A percentile compares a stretch with the other conserved stretches of the same genome.
Conservation (phyloP, 2,888 invertebrate genomes). For the Aelia acuminata region DNA sequence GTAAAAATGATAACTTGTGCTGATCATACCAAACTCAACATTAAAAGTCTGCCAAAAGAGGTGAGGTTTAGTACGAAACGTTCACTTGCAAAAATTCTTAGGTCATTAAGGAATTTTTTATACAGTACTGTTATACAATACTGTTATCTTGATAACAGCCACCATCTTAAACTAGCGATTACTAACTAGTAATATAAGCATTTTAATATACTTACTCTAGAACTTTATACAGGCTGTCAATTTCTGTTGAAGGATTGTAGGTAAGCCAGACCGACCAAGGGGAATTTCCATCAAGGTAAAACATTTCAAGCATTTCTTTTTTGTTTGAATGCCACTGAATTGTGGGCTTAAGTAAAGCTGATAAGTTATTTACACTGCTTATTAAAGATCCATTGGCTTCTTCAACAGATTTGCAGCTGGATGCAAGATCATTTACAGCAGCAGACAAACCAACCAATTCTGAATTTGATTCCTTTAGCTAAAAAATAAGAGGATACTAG, state of each 20-base stretch:
- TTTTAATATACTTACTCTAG: constrained; percentile 11
- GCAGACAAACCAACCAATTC: background rate
- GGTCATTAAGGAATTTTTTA: too few species aligned
- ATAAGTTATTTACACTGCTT: background rate
- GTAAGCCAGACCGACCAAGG: constrained; percentile 50
- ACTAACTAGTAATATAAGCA: background rate
- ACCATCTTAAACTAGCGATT: too few species aligned
- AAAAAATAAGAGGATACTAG: background rate
- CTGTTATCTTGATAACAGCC: too few species aligned
- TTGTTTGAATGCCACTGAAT: constrained; percentile 52
- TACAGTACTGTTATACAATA: too few species aligned
- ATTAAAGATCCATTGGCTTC: constrained; percentile 2
- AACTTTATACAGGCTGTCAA: constrained; percentile 28
- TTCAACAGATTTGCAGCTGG: constrained; percentile 5
- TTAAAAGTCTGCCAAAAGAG: too few species aligned
- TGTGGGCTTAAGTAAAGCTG: background rate
- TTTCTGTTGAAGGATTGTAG: constrained; percentile 15
- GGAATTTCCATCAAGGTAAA: constrained; percentile 34
- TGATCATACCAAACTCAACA: too few species aligned
- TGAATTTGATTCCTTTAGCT: background rate
- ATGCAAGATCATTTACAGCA: background rate
- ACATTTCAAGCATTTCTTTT: constrained; percentile 51
- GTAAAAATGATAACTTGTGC: too few species aligned
- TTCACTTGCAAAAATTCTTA: too few species aligned
- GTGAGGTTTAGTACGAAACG: too few species aligned